A percentile compares a stretch with the other conserved stretches of the same genome.
phyloP scores from a whole-genome alignment of 2,113 vertebrate species.

The Gorsachius goisagi region DNA sequence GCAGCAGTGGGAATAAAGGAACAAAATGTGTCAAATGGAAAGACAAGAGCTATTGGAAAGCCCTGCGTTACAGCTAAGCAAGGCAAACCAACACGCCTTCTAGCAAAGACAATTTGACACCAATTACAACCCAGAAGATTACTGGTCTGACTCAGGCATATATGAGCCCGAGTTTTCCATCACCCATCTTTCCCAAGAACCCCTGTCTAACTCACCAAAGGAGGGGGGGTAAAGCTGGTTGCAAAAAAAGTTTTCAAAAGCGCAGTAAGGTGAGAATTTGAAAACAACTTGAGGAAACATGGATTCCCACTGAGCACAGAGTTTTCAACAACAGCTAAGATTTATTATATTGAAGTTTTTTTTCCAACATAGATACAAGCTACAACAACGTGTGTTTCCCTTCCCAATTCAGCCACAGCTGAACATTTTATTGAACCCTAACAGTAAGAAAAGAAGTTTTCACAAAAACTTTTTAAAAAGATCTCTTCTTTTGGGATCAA shows the following conservation, averaged over 20 bases:
- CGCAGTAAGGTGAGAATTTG: neutral
- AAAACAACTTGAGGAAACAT: slow-evolving; percentile 9
- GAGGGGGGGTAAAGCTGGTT: neutral
- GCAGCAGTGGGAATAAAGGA: neutral
- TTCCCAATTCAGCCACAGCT: slow-evolving; percentile 15
- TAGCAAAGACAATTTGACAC: neutral
- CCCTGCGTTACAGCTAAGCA: neutral
- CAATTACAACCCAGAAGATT: neutral
- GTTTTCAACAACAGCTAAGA: slow-evolving; percentile 23
- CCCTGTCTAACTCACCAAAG: neutral
- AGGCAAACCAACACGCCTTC: neutral
- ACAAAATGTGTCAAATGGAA: neutral
- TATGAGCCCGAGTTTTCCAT: neutral
- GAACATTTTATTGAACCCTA: neutral
- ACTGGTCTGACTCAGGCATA: neutral
- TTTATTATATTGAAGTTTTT: neutral
- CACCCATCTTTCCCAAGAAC: neutral
- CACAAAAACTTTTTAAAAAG: neutral
- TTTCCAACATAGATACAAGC: slow-evolving; percentile 1
- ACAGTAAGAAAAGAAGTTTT: neutral
- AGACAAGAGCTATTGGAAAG: neutral
- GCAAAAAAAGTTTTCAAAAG: neutral
- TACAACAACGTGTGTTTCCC: neutral
- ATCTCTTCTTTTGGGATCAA: neutral
- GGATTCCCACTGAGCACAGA: neutral